Conservation (phyloP, 2,113 vertebrate species). For the Suncus etruscus region DNA sequence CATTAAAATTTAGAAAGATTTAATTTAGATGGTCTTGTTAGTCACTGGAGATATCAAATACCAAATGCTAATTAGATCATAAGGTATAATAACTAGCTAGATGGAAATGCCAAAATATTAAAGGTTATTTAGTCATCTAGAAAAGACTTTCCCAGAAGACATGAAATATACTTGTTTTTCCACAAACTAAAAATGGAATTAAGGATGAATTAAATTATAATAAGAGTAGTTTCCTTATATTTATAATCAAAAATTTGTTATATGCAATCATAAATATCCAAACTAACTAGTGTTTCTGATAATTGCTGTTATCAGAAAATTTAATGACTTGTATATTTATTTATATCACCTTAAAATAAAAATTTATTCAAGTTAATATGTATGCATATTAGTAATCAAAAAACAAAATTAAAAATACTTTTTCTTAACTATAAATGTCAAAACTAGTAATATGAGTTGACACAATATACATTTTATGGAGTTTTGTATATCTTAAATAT, state of each 20-base stretch:
- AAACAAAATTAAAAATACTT: too few species aligned
- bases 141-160: slow-evolving; percentile 67
- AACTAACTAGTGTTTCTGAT: not conserved
- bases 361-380: slow-evolving; percentile 21
- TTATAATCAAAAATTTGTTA: slow-evolving; percentile 32
- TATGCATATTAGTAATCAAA: too few species aligned
- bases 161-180: not conserved
- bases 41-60: slow-evolving; percentile 84
- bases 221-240: slow-evolving; percentile 2
- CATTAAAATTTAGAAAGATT: slow-evolving; percentile 84
- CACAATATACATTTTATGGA: not conserved
- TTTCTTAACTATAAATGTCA: too few species aligned
- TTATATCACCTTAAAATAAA: slow-evolving; percentile 43
- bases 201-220: slow-evolving; percentile 36
- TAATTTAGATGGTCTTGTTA: slow-evolving; percentile 83
- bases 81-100: slow-evolving; percentile 83
- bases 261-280: not conserved
- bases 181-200: slow-evolving; percentile 29
- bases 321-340: not conserved
- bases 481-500: not conserved
- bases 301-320: slow-evolving; percentile 6
- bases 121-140: slow-evolving; percentile 85
- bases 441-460: not conserved
- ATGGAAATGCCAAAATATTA: slow-evolving; percentile 84
- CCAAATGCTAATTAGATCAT: slow-evolving; percentile 87